phyloP scores from a whole-genome alignment of 2,797 vertebrate species.

The Acridotheres tristis region DNA sequence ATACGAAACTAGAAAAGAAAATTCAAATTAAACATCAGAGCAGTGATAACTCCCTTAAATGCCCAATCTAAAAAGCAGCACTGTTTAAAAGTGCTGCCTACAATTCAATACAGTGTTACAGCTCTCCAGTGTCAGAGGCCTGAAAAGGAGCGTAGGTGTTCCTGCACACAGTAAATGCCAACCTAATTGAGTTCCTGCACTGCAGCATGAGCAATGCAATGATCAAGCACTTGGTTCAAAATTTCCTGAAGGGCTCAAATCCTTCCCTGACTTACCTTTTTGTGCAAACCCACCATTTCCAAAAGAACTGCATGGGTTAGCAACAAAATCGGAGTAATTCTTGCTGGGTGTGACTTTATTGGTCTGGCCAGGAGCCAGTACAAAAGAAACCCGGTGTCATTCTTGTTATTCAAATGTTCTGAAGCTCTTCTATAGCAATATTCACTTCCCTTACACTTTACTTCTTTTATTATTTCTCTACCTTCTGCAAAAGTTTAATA shows the following conservation, averaged over 20 bases:
- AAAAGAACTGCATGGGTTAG: neutral
- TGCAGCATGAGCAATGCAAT: neutral
- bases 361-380: conserved; percentile 12
- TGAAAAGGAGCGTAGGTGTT: neutral
- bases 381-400: neutral
- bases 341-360: conserved; percentile 26
- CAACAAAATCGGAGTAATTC: conserved; percentile 6
- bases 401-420: neutral
- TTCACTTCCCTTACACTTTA: neutral
- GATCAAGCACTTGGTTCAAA: conserved; percentile 12
- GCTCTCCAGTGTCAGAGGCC: neutral
- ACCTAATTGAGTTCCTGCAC: conserved; percentile 27
- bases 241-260: conserved; percentile 37
- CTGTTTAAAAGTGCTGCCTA: neutral
- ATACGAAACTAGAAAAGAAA: neutral
- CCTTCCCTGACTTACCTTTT: neutral
- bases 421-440: neutral
- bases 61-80: neutral
- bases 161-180: neutral
- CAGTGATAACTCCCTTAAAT: neutral
- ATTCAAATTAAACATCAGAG: neutral
- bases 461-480: neutral
- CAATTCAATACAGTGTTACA: neutral
- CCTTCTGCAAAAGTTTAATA: neutral
- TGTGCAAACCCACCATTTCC: neutral